Base-by-base conservation (phyloP, 2,113 vertebrate species). In the Hucho hucho region DNA sequence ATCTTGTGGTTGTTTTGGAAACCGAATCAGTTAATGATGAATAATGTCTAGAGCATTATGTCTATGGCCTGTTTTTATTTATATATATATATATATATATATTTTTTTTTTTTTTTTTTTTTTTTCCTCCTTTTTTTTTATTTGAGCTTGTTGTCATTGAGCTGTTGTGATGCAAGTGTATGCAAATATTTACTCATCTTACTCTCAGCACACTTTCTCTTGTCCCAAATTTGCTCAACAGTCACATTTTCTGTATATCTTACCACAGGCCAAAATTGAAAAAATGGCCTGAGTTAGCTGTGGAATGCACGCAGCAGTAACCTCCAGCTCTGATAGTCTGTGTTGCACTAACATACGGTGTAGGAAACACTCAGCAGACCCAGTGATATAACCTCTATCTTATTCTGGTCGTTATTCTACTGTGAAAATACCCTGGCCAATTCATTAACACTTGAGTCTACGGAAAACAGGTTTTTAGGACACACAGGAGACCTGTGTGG, bases 21-120 rank as follows among this genome's bases (percentile, higher is more conserved):
- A 81, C 68, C 76, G 69, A 83, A 82, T 79, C 78, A 87, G 28
- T 29, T 69, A 79, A 75, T 47, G 64, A 3, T 3, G 72, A 6
- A 32, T 32, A 73, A 80, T 24, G 7, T 70, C 32, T 18, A 22
- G 4, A 83, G 79, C 29, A 74, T 76, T 32, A 32, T 61, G 32
- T 32, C 66, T 80, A 78, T 7, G 69, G 22, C 73, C 70, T 63
- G n/a, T n/a, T n/a, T n/a, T n/a, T n/a, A n/a, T n/a, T n/a, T n/a
- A n/a, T n/a, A n/a, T n/a, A n/a, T n/a, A n/a, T n/a, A n/a, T n/a
- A n/a, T n/a, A n/a, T n/a, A n/a, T n/a, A n/a, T n/a, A n/a, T n/a
- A n/a, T n/a, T n/a, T n/a, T n/a, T 64, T 59, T 13, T 49, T 37
- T 32, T 1, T 28, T 28, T 28, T 4, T 22, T 67, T 6, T 46